Base-by-base conservation (phyloP, 2,888 invertebrate species). In the Zonitis immaculata region DNA sequence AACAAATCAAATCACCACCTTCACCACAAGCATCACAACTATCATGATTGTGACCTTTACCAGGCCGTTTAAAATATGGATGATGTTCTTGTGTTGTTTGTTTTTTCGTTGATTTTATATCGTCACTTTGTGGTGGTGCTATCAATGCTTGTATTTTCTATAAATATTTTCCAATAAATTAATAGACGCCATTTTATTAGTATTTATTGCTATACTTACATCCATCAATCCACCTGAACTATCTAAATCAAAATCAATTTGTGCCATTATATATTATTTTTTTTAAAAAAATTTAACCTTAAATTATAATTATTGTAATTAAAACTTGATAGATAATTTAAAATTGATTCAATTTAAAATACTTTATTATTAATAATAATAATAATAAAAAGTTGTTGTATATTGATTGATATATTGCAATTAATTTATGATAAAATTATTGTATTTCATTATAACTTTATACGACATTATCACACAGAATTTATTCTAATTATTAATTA, bases 21-120 rank as follows among this genome's bases (percentile, higher is more conserved):
- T 96, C 96, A 49, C 88, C 85, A 73, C 97, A 97, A 49, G 93
- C 90, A 78, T 95, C 95, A 72, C 97, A 97, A 61, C 87, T 87
- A 71, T 96, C 95, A 71, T 89, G 91, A 76, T 95, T 95, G 70
- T 91, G 91, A 6, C 91, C 91, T 68, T 88, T 86, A n/a, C 91
- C 91, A 59, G 91, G 90, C 56, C 90, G 79, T 72, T 89, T 89
- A 69, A 88, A 91, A 68, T 91, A 91, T 1, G 89, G 89, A 77
- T 91, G 91, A 7, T 32, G 32, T 32, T 32, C 32, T 9, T 85
- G 81, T 2, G 76, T 71, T 59, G 75, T 78, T 61, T 78, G 77
- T 44, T 77, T 78, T 61, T 82, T 84, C 52, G 79, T 80, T 42
- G n/a, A n/a, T n/a, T 78, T 74, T 42, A 67, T 70, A 49, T 87